Evolutionary conservation across 1,140 invertebrate species (phyloP).

Genomic region (Idris sp.): DNA sequence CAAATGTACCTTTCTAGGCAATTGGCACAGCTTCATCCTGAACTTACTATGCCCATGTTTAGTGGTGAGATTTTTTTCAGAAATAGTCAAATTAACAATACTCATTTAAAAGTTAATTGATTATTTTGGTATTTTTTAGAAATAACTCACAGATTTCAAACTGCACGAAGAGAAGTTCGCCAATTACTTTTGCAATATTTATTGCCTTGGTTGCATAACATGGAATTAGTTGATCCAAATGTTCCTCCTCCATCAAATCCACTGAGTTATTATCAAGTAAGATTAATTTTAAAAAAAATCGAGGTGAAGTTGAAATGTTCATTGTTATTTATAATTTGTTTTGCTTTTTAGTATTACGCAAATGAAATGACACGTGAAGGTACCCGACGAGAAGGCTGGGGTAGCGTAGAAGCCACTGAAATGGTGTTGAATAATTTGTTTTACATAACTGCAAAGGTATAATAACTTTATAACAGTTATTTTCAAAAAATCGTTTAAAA

Average conservation of each 20-base stretch:
- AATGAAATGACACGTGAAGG: slow-evolving; percentile 82
- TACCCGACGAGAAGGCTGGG: slow-evolving; percentile 92
- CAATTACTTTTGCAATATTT: slow-evolving; percentile 94
- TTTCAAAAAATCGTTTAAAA: slow-evolving; percentile 9
- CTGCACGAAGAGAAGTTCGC: slow-evolving; percentile 92
- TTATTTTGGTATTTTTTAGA: slow-evolving; percentile 80
- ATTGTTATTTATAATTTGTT: not conserved
- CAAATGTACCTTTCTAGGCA: slow-evolving; percentile 95
- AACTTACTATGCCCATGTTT: slow-evolving; percentile 99
- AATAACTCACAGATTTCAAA: slow-evolving; percentile 97
- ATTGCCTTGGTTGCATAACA: slow-evolving; percentile 98
- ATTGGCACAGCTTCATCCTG: slow-evolving; percentile 94
- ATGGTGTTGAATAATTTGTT: slow-evolving; percentile 99
- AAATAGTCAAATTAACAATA: no score
- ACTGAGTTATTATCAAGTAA: slow-evolving; percentile 89
- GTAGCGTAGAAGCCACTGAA: slow-evolving; percentile 98
- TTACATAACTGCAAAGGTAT: slow-evolving; percentile 96
- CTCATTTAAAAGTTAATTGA: slow-evolving; percentile 1
- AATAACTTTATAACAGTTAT: slow-evolving; percentile 5
- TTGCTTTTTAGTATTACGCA: slow-evolving; percentile 83
- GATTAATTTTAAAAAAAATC: no score
- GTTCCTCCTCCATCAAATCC: slow-evolving; percentile 89
- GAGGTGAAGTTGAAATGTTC: no score
- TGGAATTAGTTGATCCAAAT: slow-evolving; percentile 98
- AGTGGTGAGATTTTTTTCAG: slow-evolving; percentile 87